phyloP scores from a whole-genome alignment of 2,888 invertebrate genomes.

The Erpobdella octoculata region DNA sequence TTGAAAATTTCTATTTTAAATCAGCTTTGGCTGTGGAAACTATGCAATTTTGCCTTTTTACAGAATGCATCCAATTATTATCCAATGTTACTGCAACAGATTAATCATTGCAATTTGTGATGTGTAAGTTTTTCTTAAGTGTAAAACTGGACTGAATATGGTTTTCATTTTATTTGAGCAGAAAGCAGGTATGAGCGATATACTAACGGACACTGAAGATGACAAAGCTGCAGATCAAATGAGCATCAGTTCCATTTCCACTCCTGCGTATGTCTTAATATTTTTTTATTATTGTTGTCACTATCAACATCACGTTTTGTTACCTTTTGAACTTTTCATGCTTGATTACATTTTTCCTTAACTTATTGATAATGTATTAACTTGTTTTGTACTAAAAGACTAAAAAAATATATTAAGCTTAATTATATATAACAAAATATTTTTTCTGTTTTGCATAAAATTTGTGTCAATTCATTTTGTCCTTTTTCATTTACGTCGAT shows the following conservation, averaged over 20 bases:
- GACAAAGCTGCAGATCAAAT: conserved; percentile 30
- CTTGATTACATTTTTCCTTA: background rate
- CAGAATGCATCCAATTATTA: too few relatives aligned
- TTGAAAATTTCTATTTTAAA: too few relatives aligned
- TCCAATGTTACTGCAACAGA: too few relatives aligned
- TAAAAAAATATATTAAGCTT: background rate
- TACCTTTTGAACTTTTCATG: background rate
- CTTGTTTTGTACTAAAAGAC: too few relatives aligned
- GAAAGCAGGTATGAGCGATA: conserved; percentile 80
- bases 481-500: too few relatives aligned
- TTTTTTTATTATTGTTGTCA: background rate
- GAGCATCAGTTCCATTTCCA: conserved; percentile 17
- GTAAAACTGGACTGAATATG: too few relatives aligned
- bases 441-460: background rate
- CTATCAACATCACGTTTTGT: background rate
- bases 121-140: too few relatives aligned
- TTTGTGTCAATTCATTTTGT: background rate
- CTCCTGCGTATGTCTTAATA: conserved; percentile 12
- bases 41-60: too few relatives aligned
- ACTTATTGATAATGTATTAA: background rate
- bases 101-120: too few relatives aligned
- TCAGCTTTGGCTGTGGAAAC: too few relatives aligned
- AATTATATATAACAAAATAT: background rate
- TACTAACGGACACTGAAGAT: conserved; percentile 73
- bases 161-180: too few relatives aligned